phyloP scores from a whole-genome alignment of 2,797 vertebrate genomes.

The Coregonus sp. region DNA sequence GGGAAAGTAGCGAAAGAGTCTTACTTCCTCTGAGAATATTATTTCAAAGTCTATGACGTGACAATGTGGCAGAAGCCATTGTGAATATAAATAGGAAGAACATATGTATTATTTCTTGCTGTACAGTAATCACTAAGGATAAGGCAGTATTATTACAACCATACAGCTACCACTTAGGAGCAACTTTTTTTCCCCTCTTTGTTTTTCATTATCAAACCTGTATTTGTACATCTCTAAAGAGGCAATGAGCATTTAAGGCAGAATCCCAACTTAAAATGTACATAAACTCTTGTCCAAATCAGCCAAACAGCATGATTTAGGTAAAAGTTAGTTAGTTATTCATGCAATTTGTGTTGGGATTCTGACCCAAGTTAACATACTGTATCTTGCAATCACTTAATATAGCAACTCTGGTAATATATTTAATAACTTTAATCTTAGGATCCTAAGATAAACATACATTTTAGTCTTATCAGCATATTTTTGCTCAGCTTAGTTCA shows the following conservation, averaged over 20 bases:
- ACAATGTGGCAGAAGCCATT: background rate
- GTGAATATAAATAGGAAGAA: background rate
- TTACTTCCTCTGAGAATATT: too few relatives aligned
- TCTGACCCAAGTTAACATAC: background rate
- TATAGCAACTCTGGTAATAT: background rate
- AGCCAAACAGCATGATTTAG: background rate
- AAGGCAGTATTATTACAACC: background rate
- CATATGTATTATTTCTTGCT: background rate
- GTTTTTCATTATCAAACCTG: background rate
- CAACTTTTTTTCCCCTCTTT: background rate
- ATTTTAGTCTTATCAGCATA: slow-evolving; percentile 16
- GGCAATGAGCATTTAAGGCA: background rate
- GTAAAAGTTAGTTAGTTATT: background rate
- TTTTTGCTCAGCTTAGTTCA: background rate
- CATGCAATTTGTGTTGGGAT: background rate
- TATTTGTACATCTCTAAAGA: background rate
- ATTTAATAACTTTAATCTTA: background rate
- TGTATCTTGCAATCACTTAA: background rate
- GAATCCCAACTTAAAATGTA: slow-evolving; percentile 1
- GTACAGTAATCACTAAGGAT: background rate
- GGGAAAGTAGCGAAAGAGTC: too few relatives aligned
- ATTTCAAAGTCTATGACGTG: background rate
- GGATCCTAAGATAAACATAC: background rate
- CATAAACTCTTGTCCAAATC: background rate
- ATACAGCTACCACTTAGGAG: background rate